Evolutionary conservation across 2,113 vertebrate genomes (phyloP), one percentile per base, ranked within the genome.

Genomic region (Clarias magur): DNA sequence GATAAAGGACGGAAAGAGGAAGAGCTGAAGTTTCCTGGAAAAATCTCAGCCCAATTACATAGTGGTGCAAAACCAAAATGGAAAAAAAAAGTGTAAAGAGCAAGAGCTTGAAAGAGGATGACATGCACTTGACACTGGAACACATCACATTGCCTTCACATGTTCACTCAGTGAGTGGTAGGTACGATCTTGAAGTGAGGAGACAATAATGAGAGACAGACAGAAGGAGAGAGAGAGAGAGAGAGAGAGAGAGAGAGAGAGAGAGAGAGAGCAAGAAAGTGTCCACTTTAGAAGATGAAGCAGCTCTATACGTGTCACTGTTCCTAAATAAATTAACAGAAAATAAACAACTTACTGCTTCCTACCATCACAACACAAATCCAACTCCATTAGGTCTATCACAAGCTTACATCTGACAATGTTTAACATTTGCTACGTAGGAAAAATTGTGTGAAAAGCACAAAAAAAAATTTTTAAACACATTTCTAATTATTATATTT

Each of bases 321-420:
- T 89, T 91, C 91, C 90, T 92, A 90, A 88, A 62, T 1, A 91
- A 91, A 94, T 92, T 81, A 8, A 85, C 88, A 90, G 73, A 42
- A 87, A 89, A 88, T 65, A 81, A 80, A 83, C 89, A 90, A 92
- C 93, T 91, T 91, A 91, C 90, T 89, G 90, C 62, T 54, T 80
- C 54, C 21, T 2, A 12, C 19, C 90, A 72, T 92, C 90, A 70
- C 60, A 87, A 88, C 83, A 88, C 87, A 62, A 8, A 17, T 73
- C 62, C 85, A 82, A 38, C 82, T 54, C 48, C 3, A 27, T n/a
- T 57, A 9, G 38, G 9, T 25, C 60, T 86, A 73, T 75, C 53
- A 87, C 53, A 70, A 11, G 4, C 5, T 73, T 65, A 70, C 60
- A 79, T 21, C 53, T 42, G 70, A 72, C 68, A 38, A 17, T 19